Evolutionary conservation across 1,140 invertebrate genomes (phyloP), one percentile per base, ranked within the genome.

Genomic region (Trachymyrmex septentrionalis): DNA sequence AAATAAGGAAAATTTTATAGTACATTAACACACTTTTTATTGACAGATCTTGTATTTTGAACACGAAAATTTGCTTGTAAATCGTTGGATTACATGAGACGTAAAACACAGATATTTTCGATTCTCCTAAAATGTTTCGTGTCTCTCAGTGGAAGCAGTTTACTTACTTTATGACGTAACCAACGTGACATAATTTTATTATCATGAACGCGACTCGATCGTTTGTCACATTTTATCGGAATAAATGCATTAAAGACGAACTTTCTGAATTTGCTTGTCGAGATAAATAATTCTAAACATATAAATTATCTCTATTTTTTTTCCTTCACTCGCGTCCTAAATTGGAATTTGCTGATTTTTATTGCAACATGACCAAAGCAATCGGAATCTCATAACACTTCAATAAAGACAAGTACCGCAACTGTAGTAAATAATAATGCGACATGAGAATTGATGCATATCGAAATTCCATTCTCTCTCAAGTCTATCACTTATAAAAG

Each of bases 351-450:
- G 14, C 3, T 21, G 27, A 80, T 69, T 69, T 80, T 80, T 69
- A 61, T 78, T 66, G 21, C 21, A 64, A 48, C 30, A 55, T n/a
- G 30, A 80, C 4, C 14, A 14, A 78, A 30, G 77, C 27, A 80
- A 55, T 69, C 2, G 38, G 34, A 64, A 78, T 78, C 75, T 80
- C 16, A 21, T 30, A 21, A 69, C 21, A 66, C 27, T 57, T 57
- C 3, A 53, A 34, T 10, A 2, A 12, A 69, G 5, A 80, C 14
- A 55, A 55, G 19, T 69, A n/a, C 10, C 4, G n/a, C n/a, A 19
- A 55, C 30, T 7, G 38, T 44, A 10, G 7, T 53, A 34, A 12
- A 50, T 27, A 63, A 14, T 4, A 63, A 63, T 7, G 30, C 12
- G 48, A 27, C 34, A 24, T 55, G 0, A 44, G 38, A 14, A 50